Percentiles rank a stretch among this genome's conserved stretches.
phyloP scores from a whole-genome alignment of 2,113 vertebrate genomes.

The Ictidomys tridecemlineatus region DNA sequence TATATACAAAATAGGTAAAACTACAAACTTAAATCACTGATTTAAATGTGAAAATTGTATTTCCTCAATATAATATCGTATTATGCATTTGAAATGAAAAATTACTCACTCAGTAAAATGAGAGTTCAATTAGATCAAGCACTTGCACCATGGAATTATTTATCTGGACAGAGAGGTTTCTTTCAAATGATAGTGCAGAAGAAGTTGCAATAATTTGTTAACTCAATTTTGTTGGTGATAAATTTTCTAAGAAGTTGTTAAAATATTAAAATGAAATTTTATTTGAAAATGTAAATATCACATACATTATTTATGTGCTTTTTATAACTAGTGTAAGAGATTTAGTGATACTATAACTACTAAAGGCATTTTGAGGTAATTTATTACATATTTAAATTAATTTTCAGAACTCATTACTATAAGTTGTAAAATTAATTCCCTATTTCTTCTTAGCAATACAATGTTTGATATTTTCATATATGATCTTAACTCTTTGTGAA shows the following conservation, averaged over 20 bases:
- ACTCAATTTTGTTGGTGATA: not conserved
- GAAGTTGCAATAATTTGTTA: not conserved
- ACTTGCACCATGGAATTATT: not conserved
- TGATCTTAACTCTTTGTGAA: not conserved
- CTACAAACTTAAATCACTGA: not conserved
- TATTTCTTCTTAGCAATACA: not conserved
- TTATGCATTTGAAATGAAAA: not conserved
- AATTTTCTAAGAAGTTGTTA: slow-evolving; percentile 21
- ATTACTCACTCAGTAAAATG: not conserved
- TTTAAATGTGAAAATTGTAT: not conserved
- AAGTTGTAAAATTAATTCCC: not conserved
- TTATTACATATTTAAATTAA: slow-evolving; percentile 43
- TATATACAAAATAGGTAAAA: not conserved
- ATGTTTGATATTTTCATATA: not conserved
- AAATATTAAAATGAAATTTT: slow-evolving; percentile 39
- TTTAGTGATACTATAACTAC: not conserved
- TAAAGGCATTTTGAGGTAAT: not conserved
- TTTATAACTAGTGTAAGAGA: not conserved
- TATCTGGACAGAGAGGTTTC: not conserved
- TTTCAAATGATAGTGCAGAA: not conserved
- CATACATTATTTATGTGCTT: not conserved
- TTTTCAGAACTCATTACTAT: not conserved
- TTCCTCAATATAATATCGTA: not conserved
- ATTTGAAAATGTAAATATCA: not conserved
- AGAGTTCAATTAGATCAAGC: not conserved